Conservation (phyloP, 1,140 invertebrate genomes). For the Drosophila sproati region DNA sequence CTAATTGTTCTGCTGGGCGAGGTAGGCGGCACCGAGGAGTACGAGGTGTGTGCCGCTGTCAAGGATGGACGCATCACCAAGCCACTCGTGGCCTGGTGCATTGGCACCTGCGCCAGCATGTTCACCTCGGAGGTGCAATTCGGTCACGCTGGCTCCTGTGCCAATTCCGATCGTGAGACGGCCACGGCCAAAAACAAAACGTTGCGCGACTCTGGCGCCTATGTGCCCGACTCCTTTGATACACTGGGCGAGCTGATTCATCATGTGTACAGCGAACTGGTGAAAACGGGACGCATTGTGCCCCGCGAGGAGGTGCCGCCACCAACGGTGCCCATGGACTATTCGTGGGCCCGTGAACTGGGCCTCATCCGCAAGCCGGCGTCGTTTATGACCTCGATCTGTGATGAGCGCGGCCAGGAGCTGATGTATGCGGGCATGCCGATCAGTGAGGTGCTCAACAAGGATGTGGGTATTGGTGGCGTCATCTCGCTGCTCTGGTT, state of each 20-base stretch:
- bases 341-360: conserved; percentile 98
- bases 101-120: conserved; percentile 96
- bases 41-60: conserved; percentile 96
- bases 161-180: conserved; percentile 97
- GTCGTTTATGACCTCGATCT: conserved; percentile 99
- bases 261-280: conserved; percentile 92
- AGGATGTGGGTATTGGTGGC: conserved; percentile 97
- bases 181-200: conserved; percentile 96
- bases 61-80: conserved; percentile 94
- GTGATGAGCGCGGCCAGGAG: conserved; percentile 99
- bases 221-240: conserved; percentile 97
- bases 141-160: conserved; percentile 99
- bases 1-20: conserved; percentile 98
- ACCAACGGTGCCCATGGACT: conserved; percentile 99
- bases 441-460: conserved; percentile 96
- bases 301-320: conserved; percentile 96
- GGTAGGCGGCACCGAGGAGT: conserved; percentile 99
- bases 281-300: conserved; percentile 92
- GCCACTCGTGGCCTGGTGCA: conserved; percentile 99
- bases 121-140: conserved; percentile 99
- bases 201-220: conserved; percentile 92
- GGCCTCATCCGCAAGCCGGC: conserved; percentile 99
- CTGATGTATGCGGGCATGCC: conserved; percentile 99
- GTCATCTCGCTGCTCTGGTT: conserved; percentile 99
- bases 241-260: conserved; percentile 90